phyloP scores from a whole-genome alignment of 1,140 invertebrate genomes.

The Sarcophaga bullata region DNA sequence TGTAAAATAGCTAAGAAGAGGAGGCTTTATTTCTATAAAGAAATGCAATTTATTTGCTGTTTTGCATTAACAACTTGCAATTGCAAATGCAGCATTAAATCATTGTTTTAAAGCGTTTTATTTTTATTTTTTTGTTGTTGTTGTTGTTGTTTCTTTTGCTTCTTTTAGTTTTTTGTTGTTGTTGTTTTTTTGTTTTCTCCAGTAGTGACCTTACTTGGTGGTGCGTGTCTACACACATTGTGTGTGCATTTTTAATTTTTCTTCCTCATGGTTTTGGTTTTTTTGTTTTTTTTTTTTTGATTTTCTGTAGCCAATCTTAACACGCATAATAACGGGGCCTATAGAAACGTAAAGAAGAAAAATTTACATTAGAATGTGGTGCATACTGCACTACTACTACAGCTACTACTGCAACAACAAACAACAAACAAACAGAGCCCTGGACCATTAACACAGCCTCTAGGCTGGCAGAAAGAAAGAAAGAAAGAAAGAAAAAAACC shows the following conservation, averaged over 20 bases:
- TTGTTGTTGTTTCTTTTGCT: slow-evolving; percentile 8
- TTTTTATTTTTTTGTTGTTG: neutral
- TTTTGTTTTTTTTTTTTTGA: neutral
- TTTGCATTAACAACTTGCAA: neutral
- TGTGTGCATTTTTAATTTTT: slow-evolving; percentile 29
- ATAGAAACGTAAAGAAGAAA: neutral
- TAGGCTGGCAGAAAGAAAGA: neutral
- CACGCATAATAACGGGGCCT: slow-evolving; percentile 17
- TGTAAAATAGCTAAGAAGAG: too few relatives aligned
- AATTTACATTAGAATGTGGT: slow-evolving; percentile 22
- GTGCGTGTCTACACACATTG: slow-evolving; percentile 38
- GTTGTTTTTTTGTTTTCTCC: slow-evolving; percentile 26
- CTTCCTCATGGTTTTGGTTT: neutral
- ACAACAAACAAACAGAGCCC: too few relatives aligned
- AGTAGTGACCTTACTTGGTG: slow-evolving; percentile 38
- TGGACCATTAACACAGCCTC: neutral
- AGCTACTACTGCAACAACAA: too few relatives aligned
- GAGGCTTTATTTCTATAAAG: neutral
- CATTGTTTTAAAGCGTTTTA: slow-evolving; percentile 24
- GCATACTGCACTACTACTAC: neutral
- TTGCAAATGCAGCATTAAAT: slow-evolving; percentile 17
- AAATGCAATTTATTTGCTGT: slow-evolving; percentile 16
- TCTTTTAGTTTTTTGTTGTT: neutral
- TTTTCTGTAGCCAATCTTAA: neutral
- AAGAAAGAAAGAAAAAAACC: neutral